Evolutionary conservation across 2,888 invertebrate genomes (phyloP), one percentile per base, ranked within the genome.

Genomic region (Acleris emargana): DNA sequence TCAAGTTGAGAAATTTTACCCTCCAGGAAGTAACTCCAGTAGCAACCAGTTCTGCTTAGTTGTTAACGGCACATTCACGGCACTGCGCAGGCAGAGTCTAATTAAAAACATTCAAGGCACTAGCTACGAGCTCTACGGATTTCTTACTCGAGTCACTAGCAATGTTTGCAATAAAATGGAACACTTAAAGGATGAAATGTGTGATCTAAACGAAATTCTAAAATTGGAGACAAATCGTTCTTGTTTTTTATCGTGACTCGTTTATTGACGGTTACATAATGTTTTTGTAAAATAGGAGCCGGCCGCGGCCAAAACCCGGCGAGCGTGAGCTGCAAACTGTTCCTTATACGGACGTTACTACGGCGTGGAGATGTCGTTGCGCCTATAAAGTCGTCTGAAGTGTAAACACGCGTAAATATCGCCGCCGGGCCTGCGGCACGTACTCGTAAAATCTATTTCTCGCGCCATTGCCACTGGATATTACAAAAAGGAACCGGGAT

Each of bases 401-500:
- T 88, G 87, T 91, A 91, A 91, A 91, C 91, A 91, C 78, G 86
- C 87, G 91, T 89, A 88, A 91, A 91, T 89, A 90, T 87, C 87
- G 84, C 57, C 60, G 64, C 52, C 51, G 45, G 60, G 59, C 54
- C 59, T 84, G 81, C 83, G 87, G 81, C 87, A 87, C 82, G 84
- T 87, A 83, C 86, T 89, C 91, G 88, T 91, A 88, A 91, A 91
- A 90, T 91, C 90, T 91, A 91, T 91, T 91, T 91, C 88, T 83
- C 81, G 86, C 83, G 76, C 82, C 83, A 81, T 84, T 84, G 86
- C 84, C 77, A 82, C 81, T 75, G 61, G 43, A 47, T 66, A 66
- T 57, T 66, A 61, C 60, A 60, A 60, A 58, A 55, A 60, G 64
- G 51, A 60, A 66, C 66, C 52, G 11, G 18, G 52, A 52, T 57